Conservation (phyloP, 2,888 invertebrate species). For the Aspidapion aeneum region DNA sequence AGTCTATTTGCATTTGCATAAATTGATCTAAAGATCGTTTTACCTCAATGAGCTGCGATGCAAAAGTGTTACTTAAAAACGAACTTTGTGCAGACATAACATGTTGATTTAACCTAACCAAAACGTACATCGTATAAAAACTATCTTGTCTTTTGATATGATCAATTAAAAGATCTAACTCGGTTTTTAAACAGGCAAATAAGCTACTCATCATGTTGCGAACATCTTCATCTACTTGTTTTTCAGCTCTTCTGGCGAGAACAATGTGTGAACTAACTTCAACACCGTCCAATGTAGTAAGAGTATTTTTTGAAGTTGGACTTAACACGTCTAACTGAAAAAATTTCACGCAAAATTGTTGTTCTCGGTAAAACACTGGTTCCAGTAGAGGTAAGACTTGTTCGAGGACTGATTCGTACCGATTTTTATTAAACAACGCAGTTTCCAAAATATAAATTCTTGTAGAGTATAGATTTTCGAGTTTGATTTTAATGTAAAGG, state of each 20-base stretch:
- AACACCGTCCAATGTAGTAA: constrained; percentile 55
- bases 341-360: constrained; percentile 91
- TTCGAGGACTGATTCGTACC: constrained; percentile 70
- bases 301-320: constrained; percentile 54
- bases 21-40: constrained; percentile 90
- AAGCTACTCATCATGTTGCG: constrained; percentile 84
- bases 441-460: constrained; percentile 60
- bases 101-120: constrained; percentile 89
- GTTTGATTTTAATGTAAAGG: too few relatives aligned
- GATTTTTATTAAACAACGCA: constrained; percentile 55
- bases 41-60: constrained; percentile 79
- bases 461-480: too few relatives aligned
- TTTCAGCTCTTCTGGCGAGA: constrained; percentile 58
- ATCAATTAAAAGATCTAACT: constrained; percentile 80
- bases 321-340: constrained; percentile 66
- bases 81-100: constrained; percentile 89
- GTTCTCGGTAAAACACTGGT: constrained; percentile 89
- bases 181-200: constrained; percentile 84
- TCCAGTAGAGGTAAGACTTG: constrained; percentile 88
- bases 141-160: constrained; percentile 86
- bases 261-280: constrained; percentile 36
- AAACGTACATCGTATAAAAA: constrained; percentile 90
- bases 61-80: constrained; percentile 84
- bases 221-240: constrained; percentile 74
- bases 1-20: constrained; percentile 78